Percentiles rank a stretch among this genome's conserved stretches.
Evolutionary conservation across 1,140 invertebrate species (phyloP).

Genomic region (Magallana angulata): DNA sequence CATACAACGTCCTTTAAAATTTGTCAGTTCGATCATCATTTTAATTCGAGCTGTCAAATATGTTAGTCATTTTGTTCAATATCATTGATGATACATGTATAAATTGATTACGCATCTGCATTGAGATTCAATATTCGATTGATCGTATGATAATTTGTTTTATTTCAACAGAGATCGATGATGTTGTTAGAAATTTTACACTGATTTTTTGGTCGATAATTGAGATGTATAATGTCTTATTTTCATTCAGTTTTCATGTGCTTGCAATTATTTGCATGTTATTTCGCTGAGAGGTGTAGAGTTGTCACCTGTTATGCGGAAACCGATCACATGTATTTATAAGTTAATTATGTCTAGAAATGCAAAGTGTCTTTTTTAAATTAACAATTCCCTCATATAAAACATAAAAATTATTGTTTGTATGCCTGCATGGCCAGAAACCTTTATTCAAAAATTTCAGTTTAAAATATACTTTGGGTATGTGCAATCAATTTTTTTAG

Average conservation of each 20-base stretch:
- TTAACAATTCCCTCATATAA: too few species aligned
- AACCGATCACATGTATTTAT: too few species aligned
- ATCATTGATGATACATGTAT: constrained; percentile 11
- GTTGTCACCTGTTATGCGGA: too few species aligned
- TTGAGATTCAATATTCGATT: constrained; percentile 5
- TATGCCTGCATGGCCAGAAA: too few species aligned
- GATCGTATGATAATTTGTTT: neutral
- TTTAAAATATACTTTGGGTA: too few species aligned
- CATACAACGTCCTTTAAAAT: constrained; percentile 5
- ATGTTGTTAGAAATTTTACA: neutral
- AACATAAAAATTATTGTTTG: too few species aligned
- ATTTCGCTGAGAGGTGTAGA: neutral
- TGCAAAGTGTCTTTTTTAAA: too few species aligned
- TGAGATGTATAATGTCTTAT: neutral
- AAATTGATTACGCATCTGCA: constrained; percentile 9
- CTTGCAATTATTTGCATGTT: neutral
- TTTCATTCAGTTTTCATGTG: neutral
- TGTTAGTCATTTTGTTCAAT: neutral
- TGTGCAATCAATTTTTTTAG: too few species aligned
- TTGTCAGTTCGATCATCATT: constrained; percentile 15
- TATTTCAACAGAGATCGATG: neutral
- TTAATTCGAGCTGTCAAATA: neutral
- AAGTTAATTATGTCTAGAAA: too few species aligned
- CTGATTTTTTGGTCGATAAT: neutral
- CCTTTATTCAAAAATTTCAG: too few species aligned